Evolutionary conservation across 2,797 vertebrate genomes (phyloP).

Genomic region (Poecilia picta): DNA sequence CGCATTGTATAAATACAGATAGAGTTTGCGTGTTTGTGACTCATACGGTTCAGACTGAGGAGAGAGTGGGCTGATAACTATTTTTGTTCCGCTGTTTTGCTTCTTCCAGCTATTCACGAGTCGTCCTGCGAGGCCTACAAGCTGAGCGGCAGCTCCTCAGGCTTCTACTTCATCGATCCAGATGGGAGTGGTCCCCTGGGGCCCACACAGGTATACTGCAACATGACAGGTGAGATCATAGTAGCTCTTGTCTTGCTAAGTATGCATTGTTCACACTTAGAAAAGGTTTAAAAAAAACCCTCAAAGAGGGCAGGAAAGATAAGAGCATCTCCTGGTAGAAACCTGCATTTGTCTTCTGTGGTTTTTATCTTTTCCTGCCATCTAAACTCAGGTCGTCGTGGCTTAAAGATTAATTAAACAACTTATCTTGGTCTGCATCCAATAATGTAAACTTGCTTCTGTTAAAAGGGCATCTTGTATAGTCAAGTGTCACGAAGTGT

Average conservation of each 20-base stretch:
- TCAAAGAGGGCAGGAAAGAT: neutral
- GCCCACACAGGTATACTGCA: constrained; percentile 84
- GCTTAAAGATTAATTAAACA: constrained; percentile 7
- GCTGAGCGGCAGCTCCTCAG: constrained; percentile 82
- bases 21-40: constrained; percentile 20
- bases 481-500: constrained; percentile 2
- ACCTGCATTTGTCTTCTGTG: neutral
- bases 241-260: constrained; percentile 40
- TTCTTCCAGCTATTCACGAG: constrained; percentile 81
- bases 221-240: constrained; percentile 85
- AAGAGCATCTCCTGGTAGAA: neutral
- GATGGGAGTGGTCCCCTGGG: constrained; percentile 85
- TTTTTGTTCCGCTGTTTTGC: constrained; percentile 19
- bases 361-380: neutral
- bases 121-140: constrained; percentile 86
- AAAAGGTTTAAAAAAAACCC: neutral
- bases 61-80: constrained; percentile 25
- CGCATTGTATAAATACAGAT: constrained; percentile 24
- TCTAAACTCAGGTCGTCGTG: neutral
- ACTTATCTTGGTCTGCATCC: neutral
- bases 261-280: constrained; percentile 31
- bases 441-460: constrained; percentile 6
- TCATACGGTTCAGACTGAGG: neutral
- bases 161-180: constrained; percentile 84
- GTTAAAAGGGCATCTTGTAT: neutral